Percentiles rank a stretch among this genome's conserved stretches.
Evolutionary conservation across 2,888 invertebrate species (phyloP).

Genomic region (Chesias legatella): DNA sequence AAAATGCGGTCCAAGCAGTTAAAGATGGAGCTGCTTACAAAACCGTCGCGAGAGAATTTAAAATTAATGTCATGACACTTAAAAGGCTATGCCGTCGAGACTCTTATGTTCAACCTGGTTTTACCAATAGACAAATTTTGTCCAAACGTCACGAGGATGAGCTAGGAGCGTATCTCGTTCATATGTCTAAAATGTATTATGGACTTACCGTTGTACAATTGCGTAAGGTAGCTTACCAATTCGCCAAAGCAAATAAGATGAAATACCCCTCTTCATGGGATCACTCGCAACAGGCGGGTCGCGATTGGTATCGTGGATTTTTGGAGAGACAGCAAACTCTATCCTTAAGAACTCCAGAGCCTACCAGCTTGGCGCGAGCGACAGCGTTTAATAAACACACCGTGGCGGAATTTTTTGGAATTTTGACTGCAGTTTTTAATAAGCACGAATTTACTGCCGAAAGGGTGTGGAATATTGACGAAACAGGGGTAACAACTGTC

Average conservation of each 20-base stretch:
- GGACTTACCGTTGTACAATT: neutral
- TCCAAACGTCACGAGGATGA: too few species aligned
- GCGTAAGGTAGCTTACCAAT: slow-evolving; percentile 3
- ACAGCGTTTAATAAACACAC: slow-evolving; percentile 23
- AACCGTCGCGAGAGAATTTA: too few species aligned
- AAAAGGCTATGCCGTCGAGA: too few species aligned
- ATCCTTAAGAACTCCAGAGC: too few species aligned
- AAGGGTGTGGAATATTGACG: slow-evolving; percentile 27
- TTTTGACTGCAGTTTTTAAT: slow-evolving; percentile 12
- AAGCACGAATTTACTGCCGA: slow-evolving; percentile 20
- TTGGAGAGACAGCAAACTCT: slow-evolving; percentile 7
- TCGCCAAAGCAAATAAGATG: neutral
- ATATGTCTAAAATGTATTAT: slow-evolving; percentile 1
- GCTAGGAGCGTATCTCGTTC: too few species aligned
- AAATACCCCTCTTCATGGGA: neutral
- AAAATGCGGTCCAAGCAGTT: too few species aligned
- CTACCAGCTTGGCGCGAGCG: slow-evolving; percentile 12
- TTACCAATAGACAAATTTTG: too few species aligned
- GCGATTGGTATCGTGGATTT: slow-evolving; percentile 10
- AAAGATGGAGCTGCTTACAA: too few species aligned
- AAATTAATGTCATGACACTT: too few species aligned
- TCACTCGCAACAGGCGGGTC: slow-evolving; percentile 1
- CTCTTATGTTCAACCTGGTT: too few species aligned
- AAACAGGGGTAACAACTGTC: too few species aligned
- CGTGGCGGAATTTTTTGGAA: slow-evolving; percentile 20